Percentiles rank a stretch among this genome's conserved stretches.
Conservation (phyloP, 2,113 vertebrate species). For the Eclectus roratus region DNA sequence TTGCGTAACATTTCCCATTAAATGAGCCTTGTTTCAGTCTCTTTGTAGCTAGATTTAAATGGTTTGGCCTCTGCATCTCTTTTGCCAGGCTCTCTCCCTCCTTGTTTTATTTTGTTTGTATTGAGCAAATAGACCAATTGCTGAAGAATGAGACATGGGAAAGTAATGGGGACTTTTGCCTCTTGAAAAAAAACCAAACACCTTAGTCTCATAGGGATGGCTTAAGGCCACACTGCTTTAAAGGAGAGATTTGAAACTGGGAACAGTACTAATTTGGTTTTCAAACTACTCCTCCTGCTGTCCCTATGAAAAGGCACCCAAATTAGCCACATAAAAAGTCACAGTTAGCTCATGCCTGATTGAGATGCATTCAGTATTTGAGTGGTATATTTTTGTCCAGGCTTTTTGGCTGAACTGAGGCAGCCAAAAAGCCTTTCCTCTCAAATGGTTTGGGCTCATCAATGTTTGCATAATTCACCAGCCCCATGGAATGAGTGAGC, state of each 20-base stretch:
- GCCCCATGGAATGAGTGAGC: background rate
- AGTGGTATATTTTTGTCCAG: background rate
- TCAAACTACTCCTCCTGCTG: background rate
- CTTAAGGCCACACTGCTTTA: background rate
- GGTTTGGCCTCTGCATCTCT: background rate
- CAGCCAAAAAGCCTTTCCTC: background rate
- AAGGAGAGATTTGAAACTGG: background rate
- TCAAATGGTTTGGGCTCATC: background rate
- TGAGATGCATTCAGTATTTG: background rate
- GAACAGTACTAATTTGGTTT: background rate
- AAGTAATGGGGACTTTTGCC: background rate
- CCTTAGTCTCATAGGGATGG: fast-evolving
- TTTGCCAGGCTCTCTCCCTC: background rate
- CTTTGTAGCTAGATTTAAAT: background rate
- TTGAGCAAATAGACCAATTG: background rate
- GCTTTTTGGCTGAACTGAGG: background rate
- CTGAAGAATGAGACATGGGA: background rate
- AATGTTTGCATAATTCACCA: background rate
- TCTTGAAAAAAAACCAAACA: background rate
- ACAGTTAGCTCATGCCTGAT: background rate
- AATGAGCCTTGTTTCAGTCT: background rate
- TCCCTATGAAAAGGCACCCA: background rate
- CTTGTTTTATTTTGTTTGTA: background rate
- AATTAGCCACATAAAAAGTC: background rate
- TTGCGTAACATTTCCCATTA: background rate